A percentile compares a stretch with the other conserved stretches of the same genome.
Conservation (phyloP, 2,888 invertebrate species). For the Belgica antarctica region DNA sequence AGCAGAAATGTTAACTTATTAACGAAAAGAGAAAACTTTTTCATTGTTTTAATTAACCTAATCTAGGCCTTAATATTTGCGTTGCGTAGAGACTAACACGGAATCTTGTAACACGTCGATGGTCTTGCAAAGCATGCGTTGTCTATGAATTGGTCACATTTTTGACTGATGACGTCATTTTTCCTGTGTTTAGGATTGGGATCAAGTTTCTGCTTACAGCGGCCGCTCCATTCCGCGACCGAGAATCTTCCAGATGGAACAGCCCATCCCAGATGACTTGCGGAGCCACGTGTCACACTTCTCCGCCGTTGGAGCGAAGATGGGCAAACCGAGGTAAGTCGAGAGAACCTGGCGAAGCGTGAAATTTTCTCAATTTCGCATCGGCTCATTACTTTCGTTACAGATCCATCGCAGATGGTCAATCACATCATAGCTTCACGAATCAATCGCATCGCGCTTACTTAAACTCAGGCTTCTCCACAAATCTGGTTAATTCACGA, state of each 20-base stretch:
- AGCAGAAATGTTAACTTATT: not conserved
- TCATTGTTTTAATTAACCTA: not conserved
- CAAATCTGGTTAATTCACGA: conserved; percentile 72
- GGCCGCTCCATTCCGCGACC: conserved; percentile 86
- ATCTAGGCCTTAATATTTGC: not conserved
- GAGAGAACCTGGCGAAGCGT: not conserved
- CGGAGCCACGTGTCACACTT: conserved; percentile 67
- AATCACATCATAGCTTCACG: conserved; percentile 85
- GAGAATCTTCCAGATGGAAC: conserved; percentile 74
- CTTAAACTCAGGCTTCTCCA: conserved; percentile 65
- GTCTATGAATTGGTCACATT: not conserved
- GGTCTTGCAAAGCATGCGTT: not conserved
- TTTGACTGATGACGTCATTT: conserved; percentile 43
- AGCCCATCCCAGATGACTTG: conserved; percentile 67
- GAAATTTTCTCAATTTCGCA: not conserved
- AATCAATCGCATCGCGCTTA: conserved; percentile 75
- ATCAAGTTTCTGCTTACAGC: conserved; percentile 87
- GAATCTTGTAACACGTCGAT: not conserved
- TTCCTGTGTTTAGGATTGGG: conserved; percentile 65
- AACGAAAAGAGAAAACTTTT: not conserved
- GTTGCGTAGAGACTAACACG: not conserved
- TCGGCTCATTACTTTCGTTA: conserved; percentile 39
- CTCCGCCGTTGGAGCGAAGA: conserved; percentile 63
- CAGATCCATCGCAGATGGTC: conserved; percentile 82
- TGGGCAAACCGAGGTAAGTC: conserved; percentile 54